Conservation (phyloP, 2,888 invertebrate species). For the Phyllotreta cruciferae region DNA sequence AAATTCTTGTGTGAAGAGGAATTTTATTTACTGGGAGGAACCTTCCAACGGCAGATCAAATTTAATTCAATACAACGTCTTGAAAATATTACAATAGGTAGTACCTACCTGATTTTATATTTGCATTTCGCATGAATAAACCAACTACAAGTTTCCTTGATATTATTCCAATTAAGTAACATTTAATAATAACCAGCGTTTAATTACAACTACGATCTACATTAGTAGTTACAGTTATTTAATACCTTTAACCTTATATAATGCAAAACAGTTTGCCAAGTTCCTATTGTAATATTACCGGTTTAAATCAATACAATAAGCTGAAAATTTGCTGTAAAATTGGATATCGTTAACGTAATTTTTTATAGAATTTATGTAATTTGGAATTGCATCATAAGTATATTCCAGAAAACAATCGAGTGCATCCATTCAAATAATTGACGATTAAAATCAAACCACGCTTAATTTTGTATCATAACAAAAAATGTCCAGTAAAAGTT, state of each 20-base stretch:
- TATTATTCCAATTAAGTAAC: background rate
- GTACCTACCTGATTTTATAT: no score
- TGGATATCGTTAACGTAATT: background rate
- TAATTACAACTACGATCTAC: background rate
- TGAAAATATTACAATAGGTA: no score
- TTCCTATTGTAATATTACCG: background rate
- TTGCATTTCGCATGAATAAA: background rate
- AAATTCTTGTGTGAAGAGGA: no score
- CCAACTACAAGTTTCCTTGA: background rate
- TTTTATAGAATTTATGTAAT: constrained; percentile 1
- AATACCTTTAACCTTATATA: background rate
- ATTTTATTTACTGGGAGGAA: no score
- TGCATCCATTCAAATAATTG: no score
- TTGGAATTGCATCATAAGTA: background rate
- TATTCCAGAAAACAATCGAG: no score
- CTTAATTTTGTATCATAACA: no score
- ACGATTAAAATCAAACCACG: no score
- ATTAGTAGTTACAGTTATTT: background rate
- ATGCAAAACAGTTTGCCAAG: background rate
- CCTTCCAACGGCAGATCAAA: no score
- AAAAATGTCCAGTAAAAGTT: no score
- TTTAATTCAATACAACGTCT: no score
- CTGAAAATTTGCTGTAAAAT: background rate
- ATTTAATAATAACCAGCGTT: background rate
- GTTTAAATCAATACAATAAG: background rate